Percentiles rank a stretch among this genome's conserved stretches.
phyloP scores from a whole-genome alignment of 2,113 vertebrate species.

The Siniperca chuatsi region DNA sequence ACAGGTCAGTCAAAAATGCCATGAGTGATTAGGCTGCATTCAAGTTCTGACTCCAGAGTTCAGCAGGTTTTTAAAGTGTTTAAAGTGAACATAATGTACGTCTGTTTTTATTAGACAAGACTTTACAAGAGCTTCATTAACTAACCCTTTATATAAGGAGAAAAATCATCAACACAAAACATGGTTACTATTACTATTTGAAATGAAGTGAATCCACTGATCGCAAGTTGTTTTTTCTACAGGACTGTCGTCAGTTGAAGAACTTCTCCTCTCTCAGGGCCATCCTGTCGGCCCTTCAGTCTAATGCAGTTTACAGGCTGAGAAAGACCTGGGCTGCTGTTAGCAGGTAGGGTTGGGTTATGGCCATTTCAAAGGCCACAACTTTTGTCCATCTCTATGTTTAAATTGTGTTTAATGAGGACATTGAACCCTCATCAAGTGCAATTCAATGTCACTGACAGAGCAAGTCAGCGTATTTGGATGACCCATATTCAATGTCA shows the following conservation, averaged over 20 bases:
- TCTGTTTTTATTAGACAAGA: background rate
- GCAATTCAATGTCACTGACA: conserved; percentile 3
- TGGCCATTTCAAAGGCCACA: background rate
- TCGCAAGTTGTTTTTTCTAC: conserved; percentile 5
- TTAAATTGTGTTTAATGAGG: conserved; percentile 50
- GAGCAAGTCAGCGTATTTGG: conserved; percentile 38
- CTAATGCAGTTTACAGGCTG: conserved; percentile 89
- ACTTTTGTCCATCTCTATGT: background rate
- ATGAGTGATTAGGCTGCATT: background rate
- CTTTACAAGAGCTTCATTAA: background rate
- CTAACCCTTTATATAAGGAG: background rate
- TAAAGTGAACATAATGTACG: background rate
- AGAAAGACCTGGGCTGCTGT: conserved; percentile 90
- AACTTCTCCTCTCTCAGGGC: conserved; percentile 91
- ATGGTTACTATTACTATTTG: background rate
- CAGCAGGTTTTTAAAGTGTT: background rate
- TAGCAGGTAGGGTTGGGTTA: conserved; percentile 79
- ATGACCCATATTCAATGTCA: conserved; percentile 22
- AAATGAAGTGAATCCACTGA: background rate
- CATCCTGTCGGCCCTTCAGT: conserved; percentile 91
- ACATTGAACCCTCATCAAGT: conserved; percentile 26
- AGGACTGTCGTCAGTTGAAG: conserved; percentile 87
- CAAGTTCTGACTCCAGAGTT: background rate
- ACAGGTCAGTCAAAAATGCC: conserved; percentile 78
- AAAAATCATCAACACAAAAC: background rate